These are phyloP conservation scores for Sarcophaga bullata DNA, from an alignment of 1,140 invertebrate genomes.

Conservation along the genomic window DNA sequence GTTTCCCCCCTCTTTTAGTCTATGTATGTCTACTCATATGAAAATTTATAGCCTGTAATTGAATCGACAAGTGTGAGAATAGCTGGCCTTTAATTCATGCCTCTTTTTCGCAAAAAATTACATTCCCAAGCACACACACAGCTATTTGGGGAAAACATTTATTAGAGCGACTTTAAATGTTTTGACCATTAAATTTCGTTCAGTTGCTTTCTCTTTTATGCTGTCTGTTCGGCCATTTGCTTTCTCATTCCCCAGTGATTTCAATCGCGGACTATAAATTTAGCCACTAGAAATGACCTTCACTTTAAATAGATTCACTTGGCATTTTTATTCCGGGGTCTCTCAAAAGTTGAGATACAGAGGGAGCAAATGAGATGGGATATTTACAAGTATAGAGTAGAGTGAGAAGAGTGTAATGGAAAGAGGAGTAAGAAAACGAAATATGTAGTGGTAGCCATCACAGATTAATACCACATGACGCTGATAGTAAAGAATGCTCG, in stretches of 20 bases:
- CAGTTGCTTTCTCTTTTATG: too few species aligned
- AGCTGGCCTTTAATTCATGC: too few species aligned
- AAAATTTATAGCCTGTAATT: too few species aligned
- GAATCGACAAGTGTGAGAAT: too few species aligned
- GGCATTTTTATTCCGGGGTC: not conserved
- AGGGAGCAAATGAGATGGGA: not conserved
- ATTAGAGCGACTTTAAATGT: too few species aligned
- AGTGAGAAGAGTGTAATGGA: not conserved
- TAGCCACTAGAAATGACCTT: not conserved
- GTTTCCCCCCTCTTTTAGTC: too few species aligned
- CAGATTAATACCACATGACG: constrained; percentile 11
- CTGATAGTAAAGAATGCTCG: not conserved
- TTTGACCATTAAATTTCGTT: too few species aligned
- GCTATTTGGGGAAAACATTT: too few species aligned
- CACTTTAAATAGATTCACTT: not conserved
- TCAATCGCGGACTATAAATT: not conserved
- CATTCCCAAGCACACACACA: too few species aligned
- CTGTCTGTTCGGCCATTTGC: too few species aligned
- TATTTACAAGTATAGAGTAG: not conserved
- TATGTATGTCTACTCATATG: too few species aligned
- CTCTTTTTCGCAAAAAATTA: too few species aligned
- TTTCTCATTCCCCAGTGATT: not conserved
- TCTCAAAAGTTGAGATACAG: not conserved
- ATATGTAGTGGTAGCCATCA: not conserved
- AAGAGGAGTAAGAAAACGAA: not conserved